phyloP scores from a whole-genome alignment of 1,140 invertebrate genomes.

The Helicorthomorpha holstii region DNA sequence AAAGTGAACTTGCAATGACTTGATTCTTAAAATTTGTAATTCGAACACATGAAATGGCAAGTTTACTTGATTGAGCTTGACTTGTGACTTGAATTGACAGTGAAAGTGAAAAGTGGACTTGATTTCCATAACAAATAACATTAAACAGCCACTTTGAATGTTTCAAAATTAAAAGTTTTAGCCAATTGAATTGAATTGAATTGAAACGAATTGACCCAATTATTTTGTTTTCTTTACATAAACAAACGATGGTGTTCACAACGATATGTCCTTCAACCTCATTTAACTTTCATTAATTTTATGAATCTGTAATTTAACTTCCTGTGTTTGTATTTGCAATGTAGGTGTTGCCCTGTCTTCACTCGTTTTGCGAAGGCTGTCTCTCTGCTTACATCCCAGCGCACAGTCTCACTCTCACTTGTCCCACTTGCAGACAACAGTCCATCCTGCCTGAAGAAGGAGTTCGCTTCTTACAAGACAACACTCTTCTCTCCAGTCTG shows the following conservation, averaged over 20 bases:
- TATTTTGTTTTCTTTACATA: background rate
- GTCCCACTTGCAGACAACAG: slow-evolving; percentile 35
- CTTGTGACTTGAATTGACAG: too few species aligned
- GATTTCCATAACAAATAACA: too few species aligned
- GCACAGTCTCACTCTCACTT: slow-evolving; percentile 32
- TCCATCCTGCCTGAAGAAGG: slow-evolving; percentile 35
- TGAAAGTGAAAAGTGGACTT: too few species aligned
- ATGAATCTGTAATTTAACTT: background rate
- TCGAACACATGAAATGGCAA: too few species aligned
- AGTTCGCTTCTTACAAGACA: slow-evolving; percentile 31
- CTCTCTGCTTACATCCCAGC: slow-evolving; percentile 25
- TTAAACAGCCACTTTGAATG: too few species aligned
- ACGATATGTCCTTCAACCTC: background rate
- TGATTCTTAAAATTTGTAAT: too few species aligned
- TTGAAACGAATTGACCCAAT: too few species aligned
- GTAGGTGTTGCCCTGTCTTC: slow-evolving; percentile 29
- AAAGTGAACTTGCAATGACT: too few species aligned
- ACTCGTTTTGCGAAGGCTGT: slow-evolving; percentile 29
- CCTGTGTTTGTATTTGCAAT: slow-evolving; percentile 5
- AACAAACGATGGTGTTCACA: background rate
- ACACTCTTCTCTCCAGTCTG: slow-evolving; percentile 30
- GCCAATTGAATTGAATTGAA: too few species aligned
- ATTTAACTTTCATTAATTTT: background rate
- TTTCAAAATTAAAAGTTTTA: too few species aligned
- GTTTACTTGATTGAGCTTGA: too few species aligned